Base-by-base conservation (phyloP, 2,797 vertebrate species). In the Gouania willdenowi region DNA sequence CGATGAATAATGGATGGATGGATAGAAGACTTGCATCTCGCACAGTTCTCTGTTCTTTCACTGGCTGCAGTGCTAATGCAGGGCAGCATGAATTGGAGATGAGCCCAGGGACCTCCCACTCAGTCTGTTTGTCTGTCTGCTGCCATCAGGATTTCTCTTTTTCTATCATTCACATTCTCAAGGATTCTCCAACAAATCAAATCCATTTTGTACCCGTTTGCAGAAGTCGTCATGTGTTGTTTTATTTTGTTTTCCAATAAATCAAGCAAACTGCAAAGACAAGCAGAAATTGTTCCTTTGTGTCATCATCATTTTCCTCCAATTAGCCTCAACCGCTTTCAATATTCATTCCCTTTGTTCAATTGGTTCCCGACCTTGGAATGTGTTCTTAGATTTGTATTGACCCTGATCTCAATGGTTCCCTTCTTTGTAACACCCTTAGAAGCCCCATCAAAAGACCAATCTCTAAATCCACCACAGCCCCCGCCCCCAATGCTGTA, bases 1-100 rank as follows among this genome's bases (percentile, higher is more conserved):
- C 42, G 18, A 88, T 90, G 81, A 91, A 90, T 91, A 88, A 91
- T 91, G 83, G 77, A 89, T 90, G 73, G 65, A 70, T 60, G 56
- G 73, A 79, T 51, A 23, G 74, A 60, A 62, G 81, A 79, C 83
- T 87, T 86, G 83, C 78, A 88, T 87, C 73, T 76, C 58, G 65
- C 46, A 49, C 67, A 82, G 66, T 77, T 83, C 54, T 66, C 54
- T 71, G n/a, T 70, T 79, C 60, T 72, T 54, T 48, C 45, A 32
- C 30, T 19, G 70, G 73, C 75, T 73, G 63, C 55, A 56, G 82
- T 70, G 77, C 75, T 84, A 81, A 83, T 81, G 76, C 77, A 78
- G 77, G 72, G 59, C 61, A 70, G 52, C 68, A 48, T 83, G 83
- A 73, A 86, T 86, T 79, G 79, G 78, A 79, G 71, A 84, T 80